These are phyloP conservation scores for Napeogenes inachia DNA, from an alignment of 2,888 invertebrate species.

Conservation along the genomic window DNA sequence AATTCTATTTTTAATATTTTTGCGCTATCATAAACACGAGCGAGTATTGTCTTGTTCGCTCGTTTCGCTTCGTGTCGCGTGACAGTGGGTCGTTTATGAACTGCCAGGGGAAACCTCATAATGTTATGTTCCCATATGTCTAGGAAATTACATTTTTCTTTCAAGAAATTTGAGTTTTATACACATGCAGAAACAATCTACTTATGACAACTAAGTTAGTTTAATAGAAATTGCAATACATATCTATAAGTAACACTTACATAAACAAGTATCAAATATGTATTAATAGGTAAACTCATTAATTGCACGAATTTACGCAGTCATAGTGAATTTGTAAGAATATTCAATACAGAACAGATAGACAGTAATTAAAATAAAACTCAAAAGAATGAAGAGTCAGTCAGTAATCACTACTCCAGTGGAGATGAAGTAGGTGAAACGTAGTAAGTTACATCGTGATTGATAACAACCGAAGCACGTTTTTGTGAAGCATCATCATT, in stretches of 20 bases:
- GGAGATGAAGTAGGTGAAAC: constrained; percentile 45
- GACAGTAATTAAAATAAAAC: background rate
- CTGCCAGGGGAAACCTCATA: constrained; percentile 56
- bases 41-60: constrained; percentile 55
- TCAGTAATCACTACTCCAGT: constrained; percentile 3
- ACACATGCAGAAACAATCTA: constrained; percentile 10
- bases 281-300: no score
- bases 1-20: background rate
- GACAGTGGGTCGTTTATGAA: constrained; percentile 51
- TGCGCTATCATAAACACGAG: constrained; percentile 60
- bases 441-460: constrained; percentile 45
- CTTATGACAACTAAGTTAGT: background rate
- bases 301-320: no score
- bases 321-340: no score
- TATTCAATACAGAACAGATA: background rate
- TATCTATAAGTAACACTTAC: no score
- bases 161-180: constrained; percentile 20
- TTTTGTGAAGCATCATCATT: constrained; percentile 59
- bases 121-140: constrained; percentile 46
- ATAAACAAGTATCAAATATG: no score
- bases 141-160: constrained; percentile 40
- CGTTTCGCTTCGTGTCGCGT: constrained; percentile 59
- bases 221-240: no score
- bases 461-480: constrained; percentile 59
- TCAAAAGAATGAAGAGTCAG: background rate